A percentile compares a stretch with the other conserved stretches of the same genome.
These are phyloP conservation scores for Ochropacha duplaris DNA, from an alignment of 2,888 invertebrate species.

Conservation along the genomic window DNA sequence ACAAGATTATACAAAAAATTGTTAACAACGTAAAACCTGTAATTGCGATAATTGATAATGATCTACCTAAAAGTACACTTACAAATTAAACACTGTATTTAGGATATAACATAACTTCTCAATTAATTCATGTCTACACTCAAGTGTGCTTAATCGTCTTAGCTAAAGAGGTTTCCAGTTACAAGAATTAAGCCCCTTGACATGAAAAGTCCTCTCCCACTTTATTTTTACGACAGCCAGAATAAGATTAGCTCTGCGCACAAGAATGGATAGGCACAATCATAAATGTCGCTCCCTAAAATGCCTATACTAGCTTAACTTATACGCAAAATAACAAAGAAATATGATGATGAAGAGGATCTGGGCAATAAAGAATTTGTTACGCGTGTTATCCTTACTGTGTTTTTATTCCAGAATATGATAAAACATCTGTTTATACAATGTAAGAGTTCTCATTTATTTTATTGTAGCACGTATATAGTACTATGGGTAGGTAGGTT, in stretches of 20 bases:
- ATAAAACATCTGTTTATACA: neutral
- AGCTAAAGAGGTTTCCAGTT: neutral
- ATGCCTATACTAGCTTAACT: slow-evolving; percentile 3
- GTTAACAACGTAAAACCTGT: no score
- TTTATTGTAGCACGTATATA: no score
- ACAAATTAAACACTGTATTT: neutral
- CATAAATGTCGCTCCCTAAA: slow-evolving; percentile 8
- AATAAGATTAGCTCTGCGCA: slow-evolving; percentile 3
- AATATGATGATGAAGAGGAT: neutral
- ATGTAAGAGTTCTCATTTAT: neutral
- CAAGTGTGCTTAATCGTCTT: neutral
- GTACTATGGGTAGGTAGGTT: no score
- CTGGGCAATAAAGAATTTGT: neutral
- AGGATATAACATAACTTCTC: neutral
- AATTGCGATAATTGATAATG: no score
- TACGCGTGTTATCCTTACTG: neutral
- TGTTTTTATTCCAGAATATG: neutral
- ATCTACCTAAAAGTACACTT: neutral
- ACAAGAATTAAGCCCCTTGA: slow-evolving; percentile 6
- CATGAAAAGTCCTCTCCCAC: slow-evolving; percentile 8
- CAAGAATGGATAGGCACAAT: slow-evolving; percentile 3
- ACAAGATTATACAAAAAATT: no score
- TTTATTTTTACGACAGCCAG: slow-evolving; percentile 9
- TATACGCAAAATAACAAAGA: slow-evolving; percentile 2
- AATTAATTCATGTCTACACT: neutral